Evolutionary conservation across 2,113 vertebrate genomes (phyloP), one percentile per base, ranked within the genome.

Genomic region (Tinamus guttatus): DNA sequence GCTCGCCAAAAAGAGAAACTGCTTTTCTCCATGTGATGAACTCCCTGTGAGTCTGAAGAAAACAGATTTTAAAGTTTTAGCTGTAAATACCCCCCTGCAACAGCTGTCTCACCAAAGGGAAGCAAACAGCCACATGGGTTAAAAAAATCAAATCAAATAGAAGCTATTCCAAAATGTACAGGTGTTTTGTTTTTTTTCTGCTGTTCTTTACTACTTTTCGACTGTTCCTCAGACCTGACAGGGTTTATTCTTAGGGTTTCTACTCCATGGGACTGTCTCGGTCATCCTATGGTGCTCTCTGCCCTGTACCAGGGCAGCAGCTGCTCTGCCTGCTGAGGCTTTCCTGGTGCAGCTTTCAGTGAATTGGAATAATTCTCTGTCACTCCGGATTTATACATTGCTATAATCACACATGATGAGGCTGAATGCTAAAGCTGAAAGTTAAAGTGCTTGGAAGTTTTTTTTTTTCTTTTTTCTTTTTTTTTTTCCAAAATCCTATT

Each of bases 161-260:
- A 22, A 21, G 21, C 76, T 69, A 89, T 41, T 59, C 40, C 8
- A 63, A n/a, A 38, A 51, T 79, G 22, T 12, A 16, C 15, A 45
- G 38, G 40, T 41, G 40, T 41, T 41, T 41, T 41, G 11, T 11
- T 41, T 41, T 41, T 60, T 80, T 83, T 85, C 51, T 56, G 58
- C 54, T 84, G 38, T 95, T 95, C 69, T 93, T 93, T 90, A 13
- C 36, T 32, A 22, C 49, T 49, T 49, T 49, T 49, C 49, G 22
- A 49, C 68, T 41, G 19, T 77, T 64, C 54, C 54, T 78, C 45
- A 45, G 19, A 86, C 76, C 83, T 87, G 21, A 85, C 79, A 43
- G 7, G 64, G 51, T 87, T 91, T 27, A 79, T 82, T 96, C 90
- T 93, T 56, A 76, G 60, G 81, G 60, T 21, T 81, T 56, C 73